These are phyloP conservation scores for Tetragnatha versicolor DNA, from an alignment of 1,140 invertebrate species.

Conservation along the genomic window DNA sequence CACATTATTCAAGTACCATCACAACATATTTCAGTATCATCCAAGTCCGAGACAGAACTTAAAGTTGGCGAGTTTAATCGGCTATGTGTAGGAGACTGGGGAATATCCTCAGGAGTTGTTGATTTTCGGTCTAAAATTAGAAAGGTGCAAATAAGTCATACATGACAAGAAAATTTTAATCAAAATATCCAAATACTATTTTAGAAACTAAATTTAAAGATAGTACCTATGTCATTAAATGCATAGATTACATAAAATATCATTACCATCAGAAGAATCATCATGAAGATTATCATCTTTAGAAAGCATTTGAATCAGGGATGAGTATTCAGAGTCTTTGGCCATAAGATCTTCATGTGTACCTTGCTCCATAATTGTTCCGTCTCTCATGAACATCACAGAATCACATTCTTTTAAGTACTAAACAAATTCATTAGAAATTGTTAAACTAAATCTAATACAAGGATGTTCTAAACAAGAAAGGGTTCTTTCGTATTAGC, in stretches of 20 bases:
- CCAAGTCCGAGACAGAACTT: slow-evolving; percentile 28
- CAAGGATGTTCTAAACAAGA: too few species aligned
- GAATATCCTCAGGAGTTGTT: neutral
- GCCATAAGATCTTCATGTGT: slow-evolving; percentile 64
- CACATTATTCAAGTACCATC: slow-evolving; percentile 3
- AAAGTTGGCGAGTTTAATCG: slow-evolving; percentile 27
- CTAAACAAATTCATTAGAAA: slow-evolving; percentile 60
- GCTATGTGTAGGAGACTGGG: slow-evolving; percentile 6
- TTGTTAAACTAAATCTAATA: too few species aligned
- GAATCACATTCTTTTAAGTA: slow-evolving; percentile 67
- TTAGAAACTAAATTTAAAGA: too few species aligned
- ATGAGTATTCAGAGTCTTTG: slow-evolving; percentile 64
- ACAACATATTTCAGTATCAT: slow-evolving; percentile 16
- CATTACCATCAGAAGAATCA: slow-evolving; percentile 56
- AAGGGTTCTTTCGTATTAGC: too few species aligned
- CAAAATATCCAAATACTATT: neutral
- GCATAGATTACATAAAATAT: neutral
- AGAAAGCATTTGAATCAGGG: slow-evolving; percentile 61
- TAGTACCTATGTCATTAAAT: neutral
- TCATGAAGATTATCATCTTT: slow-evolving; percentile 60
- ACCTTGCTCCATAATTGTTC: slow-evolving; percentile 65
- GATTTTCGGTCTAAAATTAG: slow-evolving; percentile 3
- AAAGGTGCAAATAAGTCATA: neutral
- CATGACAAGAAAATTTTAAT: neutral
- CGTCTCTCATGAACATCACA: slow-evolving; percentile 67